Evolutionary conservation across 2,113 vertebrate species (phyloP).

Genomic region (Oceanites oceanicus): DNA sequence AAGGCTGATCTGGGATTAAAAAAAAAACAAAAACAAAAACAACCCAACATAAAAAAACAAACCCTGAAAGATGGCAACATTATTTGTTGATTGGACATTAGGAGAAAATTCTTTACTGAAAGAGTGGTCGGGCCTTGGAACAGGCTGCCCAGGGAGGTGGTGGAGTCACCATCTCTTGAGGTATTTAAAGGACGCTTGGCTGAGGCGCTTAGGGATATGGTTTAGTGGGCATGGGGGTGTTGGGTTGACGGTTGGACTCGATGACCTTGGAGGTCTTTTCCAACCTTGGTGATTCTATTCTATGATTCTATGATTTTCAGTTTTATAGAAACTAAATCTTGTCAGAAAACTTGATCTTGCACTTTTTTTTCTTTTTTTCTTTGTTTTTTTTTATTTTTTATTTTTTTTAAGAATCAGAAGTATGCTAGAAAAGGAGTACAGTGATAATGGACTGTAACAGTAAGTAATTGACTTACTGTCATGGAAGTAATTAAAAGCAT

Average conservation of each 20-base stretch:
- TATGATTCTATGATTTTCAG: too few species aligned
- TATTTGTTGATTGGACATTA: too few species aligned
- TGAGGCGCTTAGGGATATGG: too few species aligned
- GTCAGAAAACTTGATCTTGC: not conserved
- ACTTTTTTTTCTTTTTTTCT: not conserved
- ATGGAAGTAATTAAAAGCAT: constrained; percentile 34
- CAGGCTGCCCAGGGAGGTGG: too few species aligned
- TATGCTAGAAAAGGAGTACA: not conserved
- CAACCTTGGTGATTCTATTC: too few species aligned
- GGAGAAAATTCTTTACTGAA: too few species aligned
- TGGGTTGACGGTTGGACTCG: too few species aligned
- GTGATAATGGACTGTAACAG: constrained; percentile 22
- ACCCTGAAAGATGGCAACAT: not conserved
- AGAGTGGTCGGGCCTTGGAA: too few species aligned
- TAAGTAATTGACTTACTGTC: constrained; percentile 14
- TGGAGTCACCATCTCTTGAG: too few species aligned
- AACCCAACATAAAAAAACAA: not conserved
- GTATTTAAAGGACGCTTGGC: too few species aligned
- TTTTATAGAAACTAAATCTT: not conserved
- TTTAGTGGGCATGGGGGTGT: too few species aligned
- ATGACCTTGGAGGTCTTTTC: too few species aligned
- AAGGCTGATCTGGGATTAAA: not conserved
- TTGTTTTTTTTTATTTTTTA: not conserved
- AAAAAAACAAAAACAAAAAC: not conserved
- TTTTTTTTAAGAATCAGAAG: not conserved